These are phyloP conservation scores for Eristalis intricaria DNA, from an alignment of 2,888 invertebrate genomes.

Conservation along the genomic window DNA sequence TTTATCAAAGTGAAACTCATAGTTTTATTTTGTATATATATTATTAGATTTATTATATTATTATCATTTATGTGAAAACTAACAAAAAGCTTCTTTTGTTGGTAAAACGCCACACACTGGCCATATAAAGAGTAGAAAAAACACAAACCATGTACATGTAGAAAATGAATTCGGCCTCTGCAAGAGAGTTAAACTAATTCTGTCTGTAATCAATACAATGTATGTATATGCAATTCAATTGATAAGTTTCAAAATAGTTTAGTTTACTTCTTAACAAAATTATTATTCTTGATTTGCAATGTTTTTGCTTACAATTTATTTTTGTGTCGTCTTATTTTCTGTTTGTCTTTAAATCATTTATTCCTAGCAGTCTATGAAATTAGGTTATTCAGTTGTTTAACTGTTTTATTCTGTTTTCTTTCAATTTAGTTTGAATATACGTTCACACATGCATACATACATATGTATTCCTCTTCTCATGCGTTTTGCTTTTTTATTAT, in stretches of 20 bases:
- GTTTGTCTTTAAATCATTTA: constrained; percentile 44
- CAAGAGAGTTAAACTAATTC: constrained; percentile 28
- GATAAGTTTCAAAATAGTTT: background rate
- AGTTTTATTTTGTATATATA: background rate
- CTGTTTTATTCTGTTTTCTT: constrained; percentile 18
- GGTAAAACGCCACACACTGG: constrained; percentile 25
- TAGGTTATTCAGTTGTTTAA: constrained; percentile 62
- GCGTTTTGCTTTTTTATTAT: constrained; percentile 10
- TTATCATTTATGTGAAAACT: constrained; percentile 65
- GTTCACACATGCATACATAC: background rate
- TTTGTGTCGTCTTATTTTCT: constrained; percentile 1
- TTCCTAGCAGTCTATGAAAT: constrained; percentile 69
- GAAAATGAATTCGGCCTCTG: constrained; percentile 1
- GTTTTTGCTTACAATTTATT: background rate
- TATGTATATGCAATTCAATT: background rate
- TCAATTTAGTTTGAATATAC: constrained; percentile 33
- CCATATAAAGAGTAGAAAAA: constrained; percentile 50
- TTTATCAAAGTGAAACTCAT: background rate
- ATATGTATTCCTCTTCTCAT: constrained; percentile 6
- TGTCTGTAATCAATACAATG: constrained; percentile 37
- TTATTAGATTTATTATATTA: constrained; percentile 56
- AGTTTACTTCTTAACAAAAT: constrained; percentile 2
- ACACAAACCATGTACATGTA: constrained; percentile 4
- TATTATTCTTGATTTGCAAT: constrained; percentile 20
- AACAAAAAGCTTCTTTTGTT: constrained; percentile 59